Conservation (phyloP, 2,113 vertebrate species). For the Perca flavescens region DNA sequence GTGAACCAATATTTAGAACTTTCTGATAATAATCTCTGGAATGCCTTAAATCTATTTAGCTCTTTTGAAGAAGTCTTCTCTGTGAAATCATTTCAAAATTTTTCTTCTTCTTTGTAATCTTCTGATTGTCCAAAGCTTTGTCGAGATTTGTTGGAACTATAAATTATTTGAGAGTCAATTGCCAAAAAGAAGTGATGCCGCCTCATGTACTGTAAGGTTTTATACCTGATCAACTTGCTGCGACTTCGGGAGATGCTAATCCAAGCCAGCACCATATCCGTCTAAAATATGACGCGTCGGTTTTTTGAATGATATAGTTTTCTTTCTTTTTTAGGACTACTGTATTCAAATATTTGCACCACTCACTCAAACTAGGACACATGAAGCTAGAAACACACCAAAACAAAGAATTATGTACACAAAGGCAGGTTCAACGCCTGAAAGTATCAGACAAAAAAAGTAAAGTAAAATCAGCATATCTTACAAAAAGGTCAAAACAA, state of each 20-base stretch:
- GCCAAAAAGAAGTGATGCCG: conserved; percentile 38
- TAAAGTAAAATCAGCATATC: conserved; percentile 48
- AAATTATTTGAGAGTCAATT: conserved; percentile 58
- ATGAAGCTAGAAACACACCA: conserved; percentile 44
- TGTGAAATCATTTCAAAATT: conserved; percentile 21
- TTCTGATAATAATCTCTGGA: conserved; percentile 54
- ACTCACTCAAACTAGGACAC: conserved; percentile 34
- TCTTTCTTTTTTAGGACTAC: conserved; percentile 11
- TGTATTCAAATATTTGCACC: conserved; percentile 51
- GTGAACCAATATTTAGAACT: conserved; percentile 5
- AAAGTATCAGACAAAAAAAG: conserved; percentile 56
- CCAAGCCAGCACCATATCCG: conserved; percentile 41
- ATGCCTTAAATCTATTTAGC: conserved; percentile 58
- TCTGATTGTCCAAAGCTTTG: conserved; percentile 82
- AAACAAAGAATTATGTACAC: conserved; percentile 78
- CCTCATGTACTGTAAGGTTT: conserved; percentile 21
- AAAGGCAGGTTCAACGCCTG: conserved; percentile 72
- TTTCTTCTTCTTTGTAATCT: conserved; percentile 27
- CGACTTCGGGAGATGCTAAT: conserved; percentile 34
- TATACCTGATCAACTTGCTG: conserved; percentile 34
- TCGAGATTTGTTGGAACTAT: conserved; percentile 49
- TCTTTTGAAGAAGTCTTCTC: conserved; percentile 27
- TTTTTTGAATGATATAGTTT: conserved; percentile 37
- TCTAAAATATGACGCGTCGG: not conserved
- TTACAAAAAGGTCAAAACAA: conserved; percentile 67